Evolutionary conservation across 2,113 vertebrate genomes (phyloP).

Genomic region (Atherinomorus stipes): DNA sequence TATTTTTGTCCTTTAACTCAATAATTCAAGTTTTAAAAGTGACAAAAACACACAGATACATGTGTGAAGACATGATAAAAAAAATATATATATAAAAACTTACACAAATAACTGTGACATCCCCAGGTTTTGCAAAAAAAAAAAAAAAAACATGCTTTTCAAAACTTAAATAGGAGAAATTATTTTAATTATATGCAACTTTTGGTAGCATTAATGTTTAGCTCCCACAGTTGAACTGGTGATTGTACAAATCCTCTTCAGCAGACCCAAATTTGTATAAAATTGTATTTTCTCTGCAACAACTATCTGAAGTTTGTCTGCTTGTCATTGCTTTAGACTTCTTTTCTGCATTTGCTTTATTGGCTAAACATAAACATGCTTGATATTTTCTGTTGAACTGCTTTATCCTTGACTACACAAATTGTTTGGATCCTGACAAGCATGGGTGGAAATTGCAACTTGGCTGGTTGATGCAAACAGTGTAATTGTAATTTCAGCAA

Average conservation of each 20-base stretch:
- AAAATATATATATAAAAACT: background rate
- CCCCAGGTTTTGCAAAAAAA: background rate
- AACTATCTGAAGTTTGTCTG: background rate
- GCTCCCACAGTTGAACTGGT: no score
- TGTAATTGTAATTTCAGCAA: background rate
- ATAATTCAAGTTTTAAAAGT: background rate
- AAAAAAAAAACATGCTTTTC: background rate
- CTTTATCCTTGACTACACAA: no score
- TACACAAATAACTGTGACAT: background rate
- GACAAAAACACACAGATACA: background rate
- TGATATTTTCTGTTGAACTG: no score
- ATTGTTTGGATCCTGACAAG: no score
- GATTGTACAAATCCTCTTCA: background rate
- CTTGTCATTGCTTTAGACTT: background rate
- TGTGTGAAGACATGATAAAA: background rate
- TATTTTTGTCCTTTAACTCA: background rate
- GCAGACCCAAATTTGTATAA: background rate
- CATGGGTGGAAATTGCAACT: no score
- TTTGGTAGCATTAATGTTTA: background rate
- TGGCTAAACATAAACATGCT: no score
- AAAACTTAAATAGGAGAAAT: background rate
- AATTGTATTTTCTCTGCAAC: background rate
- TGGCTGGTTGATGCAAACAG: no score
- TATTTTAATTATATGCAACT: background rate
- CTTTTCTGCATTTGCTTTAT: background rate